Evolutionary conservation across 2,113 vertebrate species (phyloP), one percentile per base, ranked within the genome.

Genomic region (Oncorhynchus keta): DNA sequence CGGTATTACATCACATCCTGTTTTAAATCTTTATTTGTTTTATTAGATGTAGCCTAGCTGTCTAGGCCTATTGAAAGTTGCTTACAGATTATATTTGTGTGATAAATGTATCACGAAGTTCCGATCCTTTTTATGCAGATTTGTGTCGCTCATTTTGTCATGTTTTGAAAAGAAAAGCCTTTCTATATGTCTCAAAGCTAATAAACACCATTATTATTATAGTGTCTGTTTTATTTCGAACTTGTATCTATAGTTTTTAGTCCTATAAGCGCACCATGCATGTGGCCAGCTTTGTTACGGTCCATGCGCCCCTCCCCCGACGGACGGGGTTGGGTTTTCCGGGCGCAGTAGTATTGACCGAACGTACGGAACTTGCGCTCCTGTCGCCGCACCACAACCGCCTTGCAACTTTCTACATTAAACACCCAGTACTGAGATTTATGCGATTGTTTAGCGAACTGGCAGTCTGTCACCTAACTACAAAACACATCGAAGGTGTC

Each of bases 401-500:
- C 64, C 69, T 74, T 13, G 49, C 12, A 55, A 62, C 18, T n/a
- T 22, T 62, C 59, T 24, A 22, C 59, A n/a, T 62, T 5, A 18
- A 14, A 55, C 51, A 14, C 35, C 39, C 30, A 28, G 12, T 35
- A 68, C 66, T 28, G 69, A 66, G 77, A 84, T 84, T 81, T 65
- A 66, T 32, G 2, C 76, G 16, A 79, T 48, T 67, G 55, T 2
- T 22, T 14, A 2, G 20, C 16, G 1, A 64, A 69, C 13, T 74
- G 1, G 20, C 20, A 0, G 0, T 18, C 51, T 55, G 51, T 55
- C 59, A 22, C n/a, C 7, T 24, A 22, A n/a, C 59, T 24, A 8
- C 20, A 5, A 14, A 55, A 69, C 57, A 2, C 7, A 70, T 70
- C 26, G 24, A 16, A 11, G 7, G 22, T 24, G 1, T 45, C 20